Percentiles rank a stretch among this genome's conserved stretches.
Conservation (phyloP, 2,113 vertebrate genomes). For the Mustelus asterias region DNA sequence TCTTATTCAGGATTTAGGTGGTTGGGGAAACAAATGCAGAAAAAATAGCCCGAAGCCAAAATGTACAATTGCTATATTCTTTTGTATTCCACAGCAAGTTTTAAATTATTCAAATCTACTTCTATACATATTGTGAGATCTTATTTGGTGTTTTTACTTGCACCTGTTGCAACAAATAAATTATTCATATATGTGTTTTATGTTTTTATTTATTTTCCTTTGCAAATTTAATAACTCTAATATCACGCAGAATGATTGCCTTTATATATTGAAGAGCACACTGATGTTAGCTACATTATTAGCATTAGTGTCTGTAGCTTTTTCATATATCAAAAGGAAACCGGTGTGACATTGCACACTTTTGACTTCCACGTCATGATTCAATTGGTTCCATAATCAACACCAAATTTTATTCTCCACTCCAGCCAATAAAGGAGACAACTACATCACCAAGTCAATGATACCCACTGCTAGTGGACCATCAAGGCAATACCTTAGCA, state of each 20-base stretch:
- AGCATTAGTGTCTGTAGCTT: background rate
- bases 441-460: background rate
- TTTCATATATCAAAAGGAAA: background rate
- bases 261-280: background rate
- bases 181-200: background rate
- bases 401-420: background rate
- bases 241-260: background rate
- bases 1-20: background rate
- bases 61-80: background rate
- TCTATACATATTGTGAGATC: background rate
- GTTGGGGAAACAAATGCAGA: background rate
- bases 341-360: background rate
- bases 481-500: background rate
- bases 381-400: background rate
- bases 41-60: background rate
- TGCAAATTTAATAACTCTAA: background rate
- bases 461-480: background rate
- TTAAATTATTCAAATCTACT: background rate
- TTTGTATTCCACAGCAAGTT: background rate
- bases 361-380: background rate
- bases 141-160: background rate
- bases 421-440: background rate
- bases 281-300: background rate
- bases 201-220: background rate
- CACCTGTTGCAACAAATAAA: background rate